These are phyloP conservation scores for Amia ocellicauda DNA, from an alignment of 2,113 vertebrate species.

Conservation along the genomic window DNA sequence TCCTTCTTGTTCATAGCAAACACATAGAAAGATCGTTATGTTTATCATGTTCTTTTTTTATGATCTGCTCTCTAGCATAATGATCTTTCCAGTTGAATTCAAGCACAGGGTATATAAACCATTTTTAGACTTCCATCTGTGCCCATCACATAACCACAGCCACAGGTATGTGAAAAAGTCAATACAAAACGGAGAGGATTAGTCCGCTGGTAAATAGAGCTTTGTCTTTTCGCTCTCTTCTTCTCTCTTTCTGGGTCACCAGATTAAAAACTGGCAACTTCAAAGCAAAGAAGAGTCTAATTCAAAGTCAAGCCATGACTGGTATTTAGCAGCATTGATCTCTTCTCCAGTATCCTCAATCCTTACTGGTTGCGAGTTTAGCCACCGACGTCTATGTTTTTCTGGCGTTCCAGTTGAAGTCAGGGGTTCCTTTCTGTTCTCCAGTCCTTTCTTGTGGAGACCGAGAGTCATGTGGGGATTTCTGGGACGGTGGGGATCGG, in stretches of 20 bases:
- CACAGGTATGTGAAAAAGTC: slow-evolving; percentile 20
- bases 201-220: slow-evolving; percentile 46
- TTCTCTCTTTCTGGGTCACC: slow-evolving; percentile 10
- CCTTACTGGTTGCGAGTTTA: slow-evolving; percentile 10
- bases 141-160: slow-evolving; percentile 12
- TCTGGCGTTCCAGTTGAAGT: slow-evolving; percentile 87
- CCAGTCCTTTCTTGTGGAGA: slow-evolving; percentile 81
- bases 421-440: slow-evolving; percentile 78
- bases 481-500: slow-evolving; percentile 87
- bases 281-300: slow-evolving; percentile 38
- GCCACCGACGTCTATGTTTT: slow-evolving; percentile 68
- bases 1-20: slow-evolving; percentile 36
- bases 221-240: slow-evolving; percentile 40
- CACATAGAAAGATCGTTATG: neutral
- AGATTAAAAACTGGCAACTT: neutral
- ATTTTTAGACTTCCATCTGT: slow-evolving; percentile 1
- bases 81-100: neutral
- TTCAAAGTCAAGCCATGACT: slow-evolving; percentile 21
- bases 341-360: slow-evolving; percentile 12
- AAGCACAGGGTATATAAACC: neutral
- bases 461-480: slow-evolving; percentile 87
- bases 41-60: too few species aligned
- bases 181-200: neutral
- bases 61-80: neutral
- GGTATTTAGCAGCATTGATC: slow-evolving; percentile 39